Evolutionary conservation across 2,113 vertebrate species (phyloP).

Genomic region (Pontoporia blainvillei): DNA sequence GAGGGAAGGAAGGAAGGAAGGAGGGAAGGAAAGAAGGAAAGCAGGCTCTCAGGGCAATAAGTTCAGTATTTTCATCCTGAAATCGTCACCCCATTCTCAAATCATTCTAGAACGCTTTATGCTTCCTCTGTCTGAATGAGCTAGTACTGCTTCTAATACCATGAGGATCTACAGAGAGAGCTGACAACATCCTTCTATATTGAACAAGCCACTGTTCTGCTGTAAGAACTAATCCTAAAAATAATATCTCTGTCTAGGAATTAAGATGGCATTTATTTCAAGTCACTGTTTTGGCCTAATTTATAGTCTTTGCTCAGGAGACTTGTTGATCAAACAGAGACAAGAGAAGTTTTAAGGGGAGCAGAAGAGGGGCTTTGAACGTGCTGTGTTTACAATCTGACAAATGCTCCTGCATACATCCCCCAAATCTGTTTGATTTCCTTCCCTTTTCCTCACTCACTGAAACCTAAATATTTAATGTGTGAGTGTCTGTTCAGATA

Average conservation of each 20-base stretch:
- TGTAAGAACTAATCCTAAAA: neutral
- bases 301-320: constrained; percentile 46
- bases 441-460: constrained; percentile 58
- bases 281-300: neutral
- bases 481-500: constrained; percentile 55
- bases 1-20: neutral
- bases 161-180: neutral
- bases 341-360: neutral
- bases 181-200: neutral
- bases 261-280: neutral
- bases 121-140: neutral
- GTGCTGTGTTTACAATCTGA: constrained; percentile 32
- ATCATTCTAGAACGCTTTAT: neutral
- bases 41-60: neutral
- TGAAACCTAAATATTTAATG: constrained; percentile 77
- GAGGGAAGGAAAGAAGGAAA: neutral
- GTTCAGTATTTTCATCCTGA: neutral
- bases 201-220: neutral
- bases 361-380: neutral
- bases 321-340: constrained; percentile 32
- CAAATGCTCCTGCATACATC: neutral
- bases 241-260: neutral
- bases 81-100: neutral
- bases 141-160: neutral
- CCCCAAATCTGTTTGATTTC: constrained; percentile 71